A percentile compares a stretch with the other conserved stretches of the same genome.
Conservation (phyloP, 2,797 vertebrate genomes). For the Neomorphus geoffroyi region DNA sequence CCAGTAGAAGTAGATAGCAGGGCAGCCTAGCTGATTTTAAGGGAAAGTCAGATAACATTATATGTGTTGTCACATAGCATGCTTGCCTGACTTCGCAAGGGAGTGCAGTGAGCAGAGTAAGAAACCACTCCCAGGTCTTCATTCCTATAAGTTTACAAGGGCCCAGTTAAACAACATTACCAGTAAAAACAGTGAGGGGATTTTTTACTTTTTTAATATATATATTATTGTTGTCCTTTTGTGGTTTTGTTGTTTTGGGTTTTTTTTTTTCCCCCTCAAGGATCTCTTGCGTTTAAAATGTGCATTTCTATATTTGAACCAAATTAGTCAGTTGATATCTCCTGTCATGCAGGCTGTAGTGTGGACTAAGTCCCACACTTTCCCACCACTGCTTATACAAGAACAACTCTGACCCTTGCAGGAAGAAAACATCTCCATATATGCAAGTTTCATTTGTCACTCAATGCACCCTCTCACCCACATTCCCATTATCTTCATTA, state of each 20-base stretch:
- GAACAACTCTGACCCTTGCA: not conserved
- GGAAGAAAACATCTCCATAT: slow-evolving; percentile 15
- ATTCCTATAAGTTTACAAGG: not conserved
- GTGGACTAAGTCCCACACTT: not conserved
- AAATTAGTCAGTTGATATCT: not conserved
- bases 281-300: not conserved
- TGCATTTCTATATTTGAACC: not conserved
- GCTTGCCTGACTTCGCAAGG: not conserved
- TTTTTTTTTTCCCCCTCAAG: not conserved
- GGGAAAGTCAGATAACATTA: not conserved
- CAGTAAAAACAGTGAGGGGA: not conserved
- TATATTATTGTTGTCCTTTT: too few species aligned
- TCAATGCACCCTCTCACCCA: not conserved
- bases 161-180: not conserved
- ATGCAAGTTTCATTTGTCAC: slow-evolving; percentile 35
- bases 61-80: not conserved
- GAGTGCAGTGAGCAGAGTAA: not conserved
- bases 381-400: not conserved
- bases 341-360: not conserved
- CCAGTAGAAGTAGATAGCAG: not conserved
- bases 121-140: not conserved
- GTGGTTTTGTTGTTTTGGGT: not conserved
- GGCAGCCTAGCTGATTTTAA: not conserved
- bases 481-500: slow-evolving; percentile 29
- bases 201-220: not conserved